Conservation (phyloP, 2,113 vertebrate species). For the Vicugna pacos region DNA sequence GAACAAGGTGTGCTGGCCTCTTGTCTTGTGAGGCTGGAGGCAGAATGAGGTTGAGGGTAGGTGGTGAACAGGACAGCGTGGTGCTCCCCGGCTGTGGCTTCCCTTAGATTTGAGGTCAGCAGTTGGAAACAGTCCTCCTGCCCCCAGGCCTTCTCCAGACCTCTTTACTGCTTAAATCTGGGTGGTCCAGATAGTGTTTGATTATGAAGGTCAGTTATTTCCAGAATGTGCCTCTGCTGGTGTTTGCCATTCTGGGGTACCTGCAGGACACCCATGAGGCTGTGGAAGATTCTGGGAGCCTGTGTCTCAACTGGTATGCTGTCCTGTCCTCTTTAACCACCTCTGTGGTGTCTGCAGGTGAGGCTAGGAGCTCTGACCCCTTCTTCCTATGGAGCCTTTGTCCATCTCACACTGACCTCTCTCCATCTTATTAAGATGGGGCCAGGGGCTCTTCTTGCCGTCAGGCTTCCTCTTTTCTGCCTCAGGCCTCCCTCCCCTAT, state of each 20-base stretch:
- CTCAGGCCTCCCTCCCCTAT: background rate
- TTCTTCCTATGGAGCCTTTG: background rate
- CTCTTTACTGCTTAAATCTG: conserved; percentile 38
- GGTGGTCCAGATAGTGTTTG: conserved; percentile 27
- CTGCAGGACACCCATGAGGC: background rate
- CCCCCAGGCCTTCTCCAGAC: conserved; percentile 18
- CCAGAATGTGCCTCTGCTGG: conserved; percentile 2
- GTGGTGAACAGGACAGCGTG: background rate
- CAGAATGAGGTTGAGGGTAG: conserved; percentile 24
- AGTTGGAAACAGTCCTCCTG: background rate
- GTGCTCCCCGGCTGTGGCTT: background rate
- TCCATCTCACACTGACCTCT: background rate
- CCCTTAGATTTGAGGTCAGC: background rate
- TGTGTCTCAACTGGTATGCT: background rate
- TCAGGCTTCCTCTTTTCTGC: background rate
- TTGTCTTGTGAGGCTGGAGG: background rate
- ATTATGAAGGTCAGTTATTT: conserved; percentile 52
- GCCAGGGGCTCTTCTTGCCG: background rate
- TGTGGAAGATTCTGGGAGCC: background rate
- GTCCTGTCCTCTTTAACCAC: background rate
- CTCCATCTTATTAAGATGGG: background rate
- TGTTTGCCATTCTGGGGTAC: background rate
- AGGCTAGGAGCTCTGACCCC: background rate
- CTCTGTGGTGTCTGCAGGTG: background rate
- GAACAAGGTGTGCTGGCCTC: background rate